Conservation (phyloP, 2,888 invertebrate species). For the Ennomos erosarius region DNA sequence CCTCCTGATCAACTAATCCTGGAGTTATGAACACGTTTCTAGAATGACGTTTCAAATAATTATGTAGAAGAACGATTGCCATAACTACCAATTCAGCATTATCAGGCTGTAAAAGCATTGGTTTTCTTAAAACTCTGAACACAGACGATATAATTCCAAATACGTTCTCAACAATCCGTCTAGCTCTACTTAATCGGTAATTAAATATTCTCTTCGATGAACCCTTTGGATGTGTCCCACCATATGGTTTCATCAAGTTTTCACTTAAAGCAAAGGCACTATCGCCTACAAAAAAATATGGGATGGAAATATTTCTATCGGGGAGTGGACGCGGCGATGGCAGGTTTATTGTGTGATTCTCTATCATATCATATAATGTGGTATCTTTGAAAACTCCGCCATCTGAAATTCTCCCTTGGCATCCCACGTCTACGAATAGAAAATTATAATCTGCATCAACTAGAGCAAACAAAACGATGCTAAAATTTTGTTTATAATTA, state of each 20-base stretch:
- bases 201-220: constrained; percentile 31
- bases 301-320: constrained; percentile 30
- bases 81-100: constrained; percentile 17
- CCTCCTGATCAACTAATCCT: constrained; percentile 17
- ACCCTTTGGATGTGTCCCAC: constrained; percentile 32
- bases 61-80: constrained; percentile 26
- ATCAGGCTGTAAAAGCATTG: constrained; percentile 33
- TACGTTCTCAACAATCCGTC: constrained; percentile 26
- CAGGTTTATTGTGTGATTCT: constrained; percentile 1
- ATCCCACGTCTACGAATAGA: constrained; percentile 40
- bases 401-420: constrained; percentile 27
- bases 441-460: constrained; percentile 47
- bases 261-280: constrained; percentile 35
- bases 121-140: constrained; percentile 33
- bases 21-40: constrained; percentile 17
- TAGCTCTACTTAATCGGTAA: constrained; percentile 27
- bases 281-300: constrained; percentile 36
- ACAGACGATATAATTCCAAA: constrained; percentile 30
- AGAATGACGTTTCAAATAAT: constrained; percentile 32
- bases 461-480: constrained; percentile 50
- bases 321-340: constrained; percentile 20
- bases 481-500: constrained; percentile 32
- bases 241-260: constrained; percentile 37
- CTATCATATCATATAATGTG: constrained; percentile 3
- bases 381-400: constrained; percentile 14